Evolutionary conservation across 2,113 vertebrate species (phyloP), one percentile per base, ranked within the genome.

Genomic region (Tonatia bakeri): DNA sequence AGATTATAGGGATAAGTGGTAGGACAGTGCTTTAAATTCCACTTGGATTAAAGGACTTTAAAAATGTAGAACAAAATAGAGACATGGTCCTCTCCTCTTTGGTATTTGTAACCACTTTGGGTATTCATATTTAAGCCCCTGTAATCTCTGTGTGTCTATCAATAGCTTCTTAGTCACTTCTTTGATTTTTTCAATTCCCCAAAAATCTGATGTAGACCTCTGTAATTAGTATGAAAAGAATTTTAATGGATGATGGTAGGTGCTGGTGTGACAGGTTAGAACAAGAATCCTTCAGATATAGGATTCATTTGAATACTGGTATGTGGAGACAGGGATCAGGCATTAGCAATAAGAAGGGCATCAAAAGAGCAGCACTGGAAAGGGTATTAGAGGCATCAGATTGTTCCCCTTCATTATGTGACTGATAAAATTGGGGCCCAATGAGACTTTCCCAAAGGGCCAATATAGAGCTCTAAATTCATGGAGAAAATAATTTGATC

Each of bases 21-120:
- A 92, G 97, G 96, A 92, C 65, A 96, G 70, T 94, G 65, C 69
- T 97, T 96, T 93, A 97, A 98, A 97, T 7, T 70, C 92, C 70
- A 96, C 77, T 40, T 92, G 43, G 94, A 98, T 98, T 97, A 97
- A 96, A 97, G 77, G 81, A 94, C 88, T 97, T 87, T 77, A 75
- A 80, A 96, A 87, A 64, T 24, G 19, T 56, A 83, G 61, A 92
- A 13, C 54, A 52, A 97, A 76, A 80, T 82, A 93, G 83, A 97
- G 56, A 76, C 43, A 17, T 36, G 67, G 33, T 45, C 14, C 24
- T 95, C 90, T 96, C 7, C 22, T 94, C 96, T 95, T 91, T 92
- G 59, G n/a, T 33, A 43, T 91, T 93, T 77, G 64, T 59, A 90
- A 80, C 38, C 38, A 94, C n/a, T 90, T 69, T 86, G 85, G 43